Base-by-base conservation (phyloP, 2,113 vertebrate species). In the Synodontis membranacea region DNA sequence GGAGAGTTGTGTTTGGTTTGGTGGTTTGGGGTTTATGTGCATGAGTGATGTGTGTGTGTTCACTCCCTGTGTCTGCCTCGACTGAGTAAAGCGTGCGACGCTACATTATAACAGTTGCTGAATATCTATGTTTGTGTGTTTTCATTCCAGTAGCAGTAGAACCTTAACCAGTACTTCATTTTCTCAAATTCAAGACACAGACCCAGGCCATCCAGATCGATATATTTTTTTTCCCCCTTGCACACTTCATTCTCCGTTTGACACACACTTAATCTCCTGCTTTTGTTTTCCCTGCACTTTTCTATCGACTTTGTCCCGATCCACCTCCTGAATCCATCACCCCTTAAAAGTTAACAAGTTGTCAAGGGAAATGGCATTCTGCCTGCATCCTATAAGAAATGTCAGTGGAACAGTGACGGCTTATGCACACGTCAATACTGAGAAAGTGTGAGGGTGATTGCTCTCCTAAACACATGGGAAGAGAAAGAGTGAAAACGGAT, bases 301-400 rank as follows among this genome's bases (percentile, higher is more conserved):
- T 68, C n/a, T 83, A 83, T 83, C 4, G 81, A 83, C 81, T 66
- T 82, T 83, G 60, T 83, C 58, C 60, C 4, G 28, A 83, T 83
- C 42, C 28, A 5, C 28, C 60, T 83, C 44, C 42, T 83, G 56
- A 83, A 83, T 66, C 62, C n/a, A 66, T 83, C 42, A 83, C 28
- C 81, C 42, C 58, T 68, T 83, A 83, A 83, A 66, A 83, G 62
- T 83, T 83, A 83, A 83, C 81, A 83, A 83, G 81, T 83, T 66
- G 60, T 83, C 81, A 83, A 68, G 60, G 81, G 81, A 83, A 82
- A 83, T 64, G 80, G 80, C 42, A 82, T 82, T 82, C 80, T 82
- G 80, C 64, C 80, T 82, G 58, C 42, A 8, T 82, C 39, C 80
- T 46, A 82, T 44, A 82, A 58, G 78, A 56, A 28, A 80, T 80